Percentiles rank a stretch among this genome's conserved stretches.
These are phyloP conservation scores for Vesta saturnalis DNA, from an alignment of 2,888 invertebrate species.

Conservation along the genomic window DNA sequence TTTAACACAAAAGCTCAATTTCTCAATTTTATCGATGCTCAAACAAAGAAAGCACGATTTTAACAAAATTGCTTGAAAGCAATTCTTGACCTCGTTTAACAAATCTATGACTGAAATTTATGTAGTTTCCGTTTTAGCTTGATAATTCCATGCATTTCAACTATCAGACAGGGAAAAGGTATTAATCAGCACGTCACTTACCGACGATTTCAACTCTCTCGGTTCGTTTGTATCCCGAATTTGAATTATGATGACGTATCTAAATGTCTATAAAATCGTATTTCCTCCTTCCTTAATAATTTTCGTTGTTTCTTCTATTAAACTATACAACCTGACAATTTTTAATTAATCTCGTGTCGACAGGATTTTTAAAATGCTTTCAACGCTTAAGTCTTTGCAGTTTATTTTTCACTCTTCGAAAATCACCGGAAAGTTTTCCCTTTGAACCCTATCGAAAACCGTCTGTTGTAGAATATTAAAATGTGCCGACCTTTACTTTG, in stretches of 20 bases:
- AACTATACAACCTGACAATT: too few species aligned
- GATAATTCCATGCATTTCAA: constrained; percentile 28
- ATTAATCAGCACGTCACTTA: constrained; percentile 26
- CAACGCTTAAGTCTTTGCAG: not conserved
- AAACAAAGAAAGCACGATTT: not conserved
- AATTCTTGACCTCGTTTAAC: constrained; percentile 11
- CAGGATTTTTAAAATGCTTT: too few species aligned
- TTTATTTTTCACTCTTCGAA: constrained; percentile 24
- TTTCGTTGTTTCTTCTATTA: too few species aligned
- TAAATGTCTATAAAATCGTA: too few species aligned
- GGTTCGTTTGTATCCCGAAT: too few species aligned
- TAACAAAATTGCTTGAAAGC: constrained; percentile 1
- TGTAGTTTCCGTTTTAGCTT: constrained; percentile 20
- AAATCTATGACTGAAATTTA: constrained; percentile 27
- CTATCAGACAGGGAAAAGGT: constrained; percentile 17
- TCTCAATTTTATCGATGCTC: not conserved
- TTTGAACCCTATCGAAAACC: constrained; percentile 24
- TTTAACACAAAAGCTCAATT: not conserved
- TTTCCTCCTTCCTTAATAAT: too few species aligned
- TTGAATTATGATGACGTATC: too few species aligned
- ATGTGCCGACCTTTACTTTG: constrained; percentile 26
- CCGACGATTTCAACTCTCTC: constrained; percentile 11
- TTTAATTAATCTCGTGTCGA: too few species aligned
- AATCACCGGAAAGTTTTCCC: constrained; percentile 24
- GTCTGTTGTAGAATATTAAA: constrained; percentile 29